Percentiles rank a stretch among this genome's conserved stretches.
These are phyloP conservation scores for Subacronicta megacephala DNA, from an alignment of 2,888 invertebrate genomes.

Conservation along the genomic window DNA sequence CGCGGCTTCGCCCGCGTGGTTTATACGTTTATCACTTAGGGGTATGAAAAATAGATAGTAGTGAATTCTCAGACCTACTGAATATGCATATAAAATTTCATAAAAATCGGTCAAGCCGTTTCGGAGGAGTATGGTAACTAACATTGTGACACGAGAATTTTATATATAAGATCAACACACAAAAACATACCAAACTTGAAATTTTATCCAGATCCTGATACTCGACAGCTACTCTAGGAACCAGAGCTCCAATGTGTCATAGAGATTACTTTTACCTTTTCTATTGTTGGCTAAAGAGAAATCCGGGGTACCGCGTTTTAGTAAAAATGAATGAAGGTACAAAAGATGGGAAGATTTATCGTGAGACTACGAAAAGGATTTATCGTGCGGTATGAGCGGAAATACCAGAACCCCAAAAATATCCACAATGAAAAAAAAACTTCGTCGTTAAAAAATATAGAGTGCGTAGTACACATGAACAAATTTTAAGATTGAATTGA, in stretches of 20 bases:
- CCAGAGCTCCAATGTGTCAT: not conserved
- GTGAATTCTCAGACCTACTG: no score
- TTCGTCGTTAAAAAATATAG: slow-evolving; percentile 2
- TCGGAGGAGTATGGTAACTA: no score
- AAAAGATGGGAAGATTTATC: slow-evolving; percentile 48
- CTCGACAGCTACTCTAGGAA: not conserved
- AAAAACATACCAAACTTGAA: not conserved
- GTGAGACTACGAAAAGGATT: slow-evolving; percentile 25
- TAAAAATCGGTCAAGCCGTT: no score
- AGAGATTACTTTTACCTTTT: slow-evolving; percentile 21
- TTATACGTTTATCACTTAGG: no score
- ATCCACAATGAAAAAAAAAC: not conserved
- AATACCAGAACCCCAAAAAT: slow-evolving; percentile 10
- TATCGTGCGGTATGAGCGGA: slow-evolving; percentile 22
- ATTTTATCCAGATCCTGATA: not conserved
- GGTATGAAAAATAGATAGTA: no score
- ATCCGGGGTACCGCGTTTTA: slow-evolving; percentile 22
- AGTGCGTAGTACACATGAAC: no score
- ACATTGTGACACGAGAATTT: no score
- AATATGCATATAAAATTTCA: no score
- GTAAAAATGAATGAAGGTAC: slow-evolving; percentile 37
- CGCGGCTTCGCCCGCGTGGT: no score
- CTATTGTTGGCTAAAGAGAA: slow-evolving; percentile 24
- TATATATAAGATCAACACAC: no score
- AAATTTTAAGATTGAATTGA: no score